These are phyloP conservation scores for Pseudococcus jackbeardsleyi DNA, from an alignment of 2,888 invertebrate genomes.

Conservation along the genomic window DNA sequence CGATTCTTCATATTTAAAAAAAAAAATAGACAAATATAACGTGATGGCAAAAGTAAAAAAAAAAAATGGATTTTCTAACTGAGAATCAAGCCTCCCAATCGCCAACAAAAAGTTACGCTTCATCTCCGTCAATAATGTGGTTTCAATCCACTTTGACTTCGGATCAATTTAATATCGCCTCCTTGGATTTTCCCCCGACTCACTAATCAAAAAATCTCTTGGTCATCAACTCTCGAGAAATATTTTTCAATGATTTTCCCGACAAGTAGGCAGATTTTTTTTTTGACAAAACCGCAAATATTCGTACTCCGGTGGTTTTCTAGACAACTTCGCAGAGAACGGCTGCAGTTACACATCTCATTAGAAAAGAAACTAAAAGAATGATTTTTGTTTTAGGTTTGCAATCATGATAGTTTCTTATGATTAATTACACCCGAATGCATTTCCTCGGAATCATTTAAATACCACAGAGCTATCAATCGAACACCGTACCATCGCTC, in stretches of 20 bases:
- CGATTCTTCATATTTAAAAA: too few species aligned
- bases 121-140: too few species aligned
- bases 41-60: too few species aligned
- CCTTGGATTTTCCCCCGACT: too few species aligned
- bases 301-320: not conserved
- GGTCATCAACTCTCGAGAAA: too few species aligned
- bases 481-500: constrained; percentile 68
- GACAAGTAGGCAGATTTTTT: too few species aligned
- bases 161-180: not conserved
- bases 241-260: too few species aligned
- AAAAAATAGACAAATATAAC: too few species aligned
- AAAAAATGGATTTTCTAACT: too few species aligned
- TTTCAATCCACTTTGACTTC: not conserved
- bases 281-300: constrained; percentile 7
- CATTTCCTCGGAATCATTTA: constrained; percentile 69
- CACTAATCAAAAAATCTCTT: too few species aligned
- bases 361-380: constrained; percentile 14
- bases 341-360: not conserved
- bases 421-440: constrained; percentile 69
- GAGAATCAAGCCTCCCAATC: too few species aligned
- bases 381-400: constrained; percentile 68
- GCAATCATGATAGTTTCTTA: constrained; percentile 69
- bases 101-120: too few species aligned
- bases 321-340: constrained; percentile 48
- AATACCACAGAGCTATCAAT: constrained; percentile 67